Evolutionary conservation across 1,140 invertebrate species (phyloP).

Genomic region (Archivesica marissinica): DNA sequence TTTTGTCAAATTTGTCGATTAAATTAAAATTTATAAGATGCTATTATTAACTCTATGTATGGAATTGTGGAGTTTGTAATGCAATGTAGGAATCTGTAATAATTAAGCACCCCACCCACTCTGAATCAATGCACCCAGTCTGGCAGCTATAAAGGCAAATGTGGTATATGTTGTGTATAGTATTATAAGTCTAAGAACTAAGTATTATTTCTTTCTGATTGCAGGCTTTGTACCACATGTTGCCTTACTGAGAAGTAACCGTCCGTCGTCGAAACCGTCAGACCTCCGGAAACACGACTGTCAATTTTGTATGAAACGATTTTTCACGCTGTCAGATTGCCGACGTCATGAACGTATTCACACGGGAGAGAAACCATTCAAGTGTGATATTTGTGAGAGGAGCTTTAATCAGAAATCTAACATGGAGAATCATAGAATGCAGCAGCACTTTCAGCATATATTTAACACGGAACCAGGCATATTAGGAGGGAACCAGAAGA

Average conservation of each 20-base stretch:
- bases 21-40: too few species aligned
- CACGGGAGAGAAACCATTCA: conserved; percentile 5
- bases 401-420: conserved; percentile 22
- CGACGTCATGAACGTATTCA: conserved; percentile 22
- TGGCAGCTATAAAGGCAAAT: too few species aligned
- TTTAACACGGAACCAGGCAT: neutral
- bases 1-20: too few species aligned
- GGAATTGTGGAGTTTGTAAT: too few species aligned
- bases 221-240: neutral
- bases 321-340: conserved; percentile 7
- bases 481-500: too few species aligned
- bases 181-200: too few species aligned
- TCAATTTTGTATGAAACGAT: neutral
- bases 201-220: neutral
- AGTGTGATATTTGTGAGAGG: neutral
- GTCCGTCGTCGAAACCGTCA: neutral
- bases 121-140: too few species aligned
- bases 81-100: too few species aligned
- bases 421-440: conserved; percentile 18
- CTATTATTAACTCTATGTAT: too few species aligned
- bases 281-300: neutral
- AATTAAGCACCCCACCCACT: too few species aligned
- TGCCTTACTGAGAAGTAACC: neutral
- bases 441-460: conserved; percentile 2
- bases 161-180: too few species aligned